phyloP scores from a whole-genome alignment of 2,113 vertebrate genomes.

The Phainopepla nitens region DNA sequence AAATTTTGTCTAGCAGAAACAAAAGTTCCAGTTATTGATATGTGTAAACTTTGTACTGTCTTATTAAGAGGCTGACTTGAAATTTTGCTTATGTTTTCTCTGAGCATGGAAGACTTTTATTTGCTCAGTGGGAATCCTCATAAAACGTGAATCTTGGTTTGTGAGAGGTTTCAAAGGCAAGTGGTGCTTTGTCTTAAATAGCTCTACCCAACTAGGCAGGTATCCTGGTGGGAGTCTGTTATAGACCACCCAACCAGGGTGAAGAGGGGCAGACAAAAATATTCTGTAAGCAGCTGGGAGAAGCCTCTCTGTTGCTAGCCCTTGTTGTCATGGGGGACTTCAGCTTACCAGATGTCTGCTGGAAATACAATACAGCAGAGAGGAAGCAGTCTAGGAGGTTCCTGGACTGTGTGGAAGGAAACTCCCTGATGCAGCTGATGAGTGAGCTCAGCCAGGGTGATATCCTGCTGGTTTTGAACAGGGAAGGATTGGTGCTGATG shows the following conservation, averaged over 20 bases:
- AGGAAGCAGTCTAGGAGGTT: neutral
- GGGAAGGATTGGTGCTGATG: neutral
- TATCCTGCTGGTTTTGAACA: neutral
- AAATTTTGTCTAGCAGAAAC: neutral
- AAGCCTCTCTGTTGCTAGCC: neutral
- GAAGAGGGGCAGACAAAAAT: neutral
- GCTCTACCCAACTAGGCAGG: neutral
- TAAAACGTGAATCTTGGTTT: neutral
- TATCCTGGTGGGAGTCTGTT: neutral
- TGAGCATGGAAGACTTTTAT: neutral
- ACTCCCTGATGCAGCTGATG: neutral
- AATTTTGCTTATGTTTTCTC: neutral
- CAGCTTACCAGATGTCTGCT: neutral
- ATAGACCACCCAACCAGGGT: neutral
- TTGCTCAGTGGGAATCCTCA: neutral
- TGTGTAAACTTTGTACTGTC: neutral
- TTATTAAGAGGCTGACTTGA: neutral
- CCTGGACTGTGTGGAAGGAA: neutral
- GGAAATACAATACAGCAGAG: neutral
- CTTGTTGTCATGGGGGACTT: neutral
- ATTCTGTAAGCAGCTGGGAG: neutral
- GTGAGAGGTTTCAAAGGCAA: neutral
- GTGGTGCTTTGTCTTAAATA: neutral
- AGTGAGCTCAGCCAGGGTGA: neutral
- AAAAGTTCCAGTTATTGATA: neutral